Evolutionary conservation across 2,888 invertebrate genomes (phyloP).

Genomic region (Drosophila nigricruria): DNA sequence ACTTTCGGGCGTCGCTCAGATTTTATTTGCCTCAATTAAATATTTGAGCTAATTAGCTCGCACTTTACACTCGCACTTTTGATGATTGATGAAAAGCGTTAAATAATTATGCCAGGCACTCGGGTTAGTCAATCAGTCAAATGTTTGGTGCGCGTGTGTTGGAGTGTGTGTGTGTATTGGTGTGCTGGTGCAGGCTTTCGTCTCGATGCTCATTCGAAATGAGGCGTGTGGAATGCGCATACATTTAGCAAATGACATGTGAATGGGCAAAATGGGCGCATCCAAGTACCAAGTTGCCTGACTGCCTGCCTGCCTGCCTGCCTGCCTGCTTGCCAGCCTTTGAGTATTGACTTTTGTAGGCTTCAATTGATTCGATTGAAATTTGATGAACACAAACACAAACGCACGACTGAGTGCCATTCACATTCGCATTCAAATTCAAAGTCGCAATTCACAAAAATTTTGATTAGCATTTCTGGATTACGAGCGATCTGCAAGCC

Average conservation of each 20-base stretch:
- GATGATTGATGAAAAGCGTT: conserved; percentile 70
- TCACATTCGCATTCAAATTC: conserved; percentile 25
- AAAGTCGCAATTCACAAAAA: conserved; percentile 24
- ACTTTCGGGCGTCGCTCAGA: conserved; percentile 53
- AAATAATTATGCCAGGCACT: conserved; percentile 66
- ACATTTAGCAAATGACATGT: conserved; percentile 45
- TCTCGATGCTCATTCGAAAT: conserved; percentile 22
- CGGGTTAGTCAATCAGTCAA: conserved; percentile 19
- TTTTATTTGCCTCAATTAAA: conserved; percentile 75
- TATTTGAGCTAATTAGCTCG: conserved; percentile 76
- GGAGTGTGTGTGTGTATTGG: neutral
- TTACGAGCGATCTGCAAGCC: conserved; percentile 2
- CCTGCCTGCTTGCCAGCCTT: too few species aligned
- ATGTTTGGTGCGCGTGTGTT: neutral
- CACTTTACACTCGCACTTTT: conserved; percentile 60
- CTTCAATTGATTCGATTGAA: conserved; percentile 55
- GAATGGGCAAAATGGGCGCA: conserved; percentile 18
- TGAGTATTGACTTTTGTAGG: conserved; percentile 50
- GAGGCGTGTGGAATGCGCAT: conserved; percentile 37
- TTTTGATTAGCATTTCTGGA: conserved; percentile 12
- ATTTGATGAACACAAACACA: conserved; percentile 42
- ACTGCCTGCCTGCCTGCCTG: too few species aligned
- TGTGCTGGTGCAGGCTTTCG: neutral
- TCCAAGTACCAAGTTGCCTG: conserved; percentile 27
- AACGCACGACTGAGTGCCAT: conserved; percentile 40